Base-by-base conservation (phyloP, 2,797 vertebrate genomes). In the Xiphophorus birchmanni region DNA sequence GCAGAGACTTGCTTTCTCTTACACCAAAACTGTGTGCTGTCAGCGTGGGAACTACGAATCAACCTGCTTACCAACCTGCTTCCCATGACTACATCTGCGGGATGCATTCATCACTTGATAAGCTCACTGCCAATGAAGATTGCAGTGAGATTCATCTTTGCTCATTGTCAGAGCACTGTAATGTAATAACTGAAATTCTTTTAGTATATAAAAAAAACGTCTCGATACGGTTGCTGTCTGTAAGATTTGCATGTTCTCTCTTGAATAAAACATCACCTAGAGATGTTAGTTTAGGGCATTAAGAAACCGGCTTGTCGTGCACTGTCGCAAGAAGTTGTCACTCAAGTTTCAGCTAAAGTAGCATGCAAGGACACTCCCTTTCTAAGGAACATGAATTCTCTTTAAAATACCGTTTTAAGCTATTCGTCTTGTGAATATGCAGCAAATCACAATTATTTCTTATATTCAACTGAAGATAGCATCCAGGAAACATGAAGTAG, bases 41-140 rank as follows among this genome's bases (percentile, higher is more conserved):
- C 95, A 96, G 97, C 97, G 97, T 99, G 99, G 97, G 98, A 99
- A 99, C 96, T 95, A 93, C 84, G 91, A 93, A 86, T 85, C 97
- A 97, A 76, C 95, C 95, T 96, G 94, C 96, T 99, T 99, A 97
- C 97, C 99, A 99, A n/a, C 95, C 95, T 96, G 94, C 96, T 99
- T 99, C 98, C 97, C 99, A 99, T 97, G 97, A 97, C 96, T 95
- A 94, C 95, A 95, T 92, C 94, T 95, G 95, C 93, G 92, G 95
- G 97, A 96, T 96, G 93, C 95, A 86, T 87, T 87, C 78, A 80
- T 88, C 92, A 79, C 73, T 81, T 78, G 47, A 90, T 92, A 84
- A 93, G 84, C 87, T 93, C 83, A 92, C 84, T 48, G n/a, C n/a
- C 56, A 54, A 73, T 4, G 56, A 26, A 26, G 56, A 67, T 74